A percentile compares a stretch with the other conserved stretches of the same genome.
Conservation (phyloP, 2,113 vertebrate species). For the Bungarus multicinctus region DNA sequence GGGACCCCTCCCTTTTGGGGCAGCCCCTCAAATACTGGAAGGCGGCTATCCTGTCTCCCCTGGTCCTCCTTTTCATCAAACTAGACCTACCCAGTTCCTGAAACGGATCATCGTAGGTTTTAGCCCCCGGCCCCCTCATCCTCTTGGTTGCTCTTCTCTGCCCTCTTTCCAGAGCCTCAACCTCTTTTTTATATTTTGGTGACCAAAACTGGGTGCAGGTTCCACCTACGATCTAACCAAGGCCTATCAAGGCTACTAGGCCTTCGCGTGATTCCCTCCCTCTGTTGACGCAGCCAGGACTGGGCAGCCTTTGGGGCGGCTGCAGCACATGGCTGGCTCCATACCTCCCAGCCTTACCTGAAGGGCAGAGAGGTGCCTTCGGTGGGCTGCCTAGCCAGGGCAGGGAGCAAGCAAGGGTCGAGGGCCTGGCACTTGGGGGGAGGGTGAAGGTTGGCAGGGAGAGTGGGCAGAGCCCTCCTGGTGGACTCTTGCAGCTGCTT, state of each 20-base stretch:
- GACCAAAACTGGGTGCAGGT: background rate
- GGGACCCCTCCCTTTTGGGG: too few species aligned
- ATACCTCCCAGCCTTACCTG: fast-evolving
- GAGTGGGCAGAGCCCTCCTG: background rate
- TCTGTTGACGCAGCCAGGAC: background rate
- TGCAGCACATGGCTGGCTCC: background rate
- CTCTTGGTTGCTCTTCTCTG: background rate
- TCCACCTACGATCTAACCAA: background rate
- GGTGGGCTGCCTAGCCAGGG: background rate
- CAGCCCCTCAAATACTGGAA: too few species aligned
- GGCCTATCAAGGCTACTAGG: background rate
- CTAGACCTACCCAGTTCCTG: background rate
- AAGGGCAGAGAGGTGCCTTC: background rate
- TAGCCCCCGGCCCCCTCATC: background rate
- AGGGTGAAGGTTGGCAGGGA: background rate
- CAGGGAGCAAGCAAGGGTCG: background rate
- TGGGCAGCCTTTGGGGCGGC: background rate
- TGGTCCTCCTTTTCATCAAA: too few species aligned
- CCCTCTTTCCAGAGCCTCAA: background rate
- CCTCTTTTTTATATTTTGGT: background rate
- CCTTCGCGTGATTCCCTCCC: background rate
- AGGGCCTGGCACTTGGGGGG: background rate
- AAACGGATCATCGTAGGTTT: background rate
- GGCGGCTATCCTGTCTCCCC: background rate
- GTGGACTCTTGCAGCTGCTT: background rate